These are phyloP conservation scores for Henricia sp. DNA, from an alignment of 53 echinoderm and acorn worm genomes.

Conservation along the genomic window DNA sequence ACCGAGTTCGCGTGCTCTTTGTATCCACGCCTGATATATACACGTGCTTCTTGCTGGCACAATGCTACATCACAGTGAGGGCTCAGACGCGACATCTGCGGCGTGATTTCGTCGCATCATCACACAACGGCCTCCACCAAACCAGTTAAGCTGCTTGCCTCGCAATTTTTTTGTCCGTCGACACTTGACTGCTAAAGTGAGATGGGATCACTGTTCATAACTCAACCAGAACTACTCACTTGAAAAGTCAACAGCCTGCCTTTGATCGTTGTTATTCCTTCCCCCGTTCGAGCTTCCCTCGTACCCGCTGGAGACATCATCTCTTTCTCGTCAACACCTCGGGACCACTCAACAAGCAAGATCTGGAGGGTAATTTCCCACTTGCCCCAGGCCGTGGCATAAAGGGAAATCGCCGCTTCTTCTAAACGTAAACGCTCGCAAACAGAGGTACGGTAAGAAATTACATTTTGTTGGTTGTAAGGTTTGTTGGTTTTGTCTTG, in stretches of 20 bases:
- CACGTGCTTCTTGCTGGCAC: slow-evolving; percentile 46
- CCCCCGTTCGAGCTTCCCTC: background rate
- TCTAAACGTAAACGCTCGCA: slow-evolving; percentile 42
- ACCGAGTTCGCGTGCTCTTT: slow-evolving; percentile 32
- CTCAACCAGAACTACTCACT: slow-evolving; percentile 1
- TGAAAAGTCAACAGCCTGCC: slow-evolving; percentile 14
- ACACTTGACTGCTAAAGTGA: slow-evolving; percentile 10
- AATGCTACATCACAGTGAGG: slow-evolving; percentile 50
- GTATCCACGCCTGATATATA: slow-evolving; percentile 51
- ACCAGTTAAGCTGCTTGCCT: background rate
- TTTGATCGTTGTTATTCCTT: slow-evolving; percentile 25
- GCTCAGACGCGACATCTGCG: slow-evolving; percentile 20
- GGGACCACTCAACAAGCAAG: slow-evolving; percentile 1
- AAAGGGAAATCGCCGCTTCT: slow-evolving; percentile 29
- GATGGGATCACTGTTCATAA: no score
- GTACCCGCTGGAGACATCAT: background rate
- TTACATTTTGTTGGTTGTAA: background rate
- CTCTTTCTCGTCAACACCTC: slow-evolving; percentile 9
- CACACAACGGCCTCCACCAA: background rate
- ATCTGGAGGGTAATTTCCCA: background rate
- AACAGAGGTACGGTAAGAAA: slow-evolving; percentile 27
- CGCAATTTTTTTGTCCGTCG: slow-evolving; percentile 19
- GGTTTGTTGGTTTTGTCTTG: no score
- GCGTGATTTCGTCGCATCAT: background rate
- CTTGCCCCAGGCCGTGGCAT: slow-evolving; percentile 20